Conservation (phyloP, 2,888 invertebrate genomes). For the Cantharis lateralis region DNA sequence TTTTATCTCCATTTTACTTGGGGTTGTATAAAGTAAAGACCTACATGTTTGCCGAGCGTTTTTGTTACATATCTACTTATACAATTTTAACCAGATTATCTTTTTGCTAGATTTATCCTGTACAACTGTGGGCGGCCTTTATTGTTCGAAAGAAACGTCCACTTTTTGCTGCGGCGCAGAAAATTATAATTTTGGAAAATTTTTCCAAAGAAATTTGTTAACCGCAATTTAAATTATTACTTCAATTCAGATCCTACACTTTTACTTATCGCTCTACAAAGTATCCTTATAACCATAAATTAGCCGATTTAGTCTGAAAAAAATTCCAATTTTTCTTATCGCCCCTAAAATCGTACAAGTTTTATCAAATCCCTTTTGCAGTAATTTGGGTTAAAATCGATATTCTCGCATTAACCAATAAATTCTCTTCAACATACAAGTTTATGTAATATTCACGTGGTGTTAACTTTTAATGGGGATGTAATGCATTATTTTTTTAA, state of each 20-base stretch:
- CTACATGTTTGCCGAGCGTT: constrained; percentile 44
- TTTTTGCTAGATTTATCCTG: constrained; percentile 22
- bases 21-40: constrained; percentile 37
- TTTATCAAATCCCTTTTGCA: not conserved
- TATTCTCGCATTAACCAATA: not conserved
- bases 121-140: not conserved
- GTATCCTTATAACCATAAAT: not conserved
- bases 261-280: not conserved
- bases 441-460: not conserved
- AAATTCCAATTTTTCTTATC: not conserved
- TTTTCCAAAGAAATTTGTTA: not conserved
- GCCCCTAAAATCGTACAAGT: not conserved
- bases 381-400: not conserved
- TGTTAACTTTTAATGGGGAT: not conserved
- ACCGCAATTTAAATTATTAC: not conserved
- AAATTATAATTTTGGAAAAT: not conserved
- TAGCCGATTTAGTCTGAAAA: not conserved
- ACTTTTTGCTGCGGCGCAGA: not conserved
- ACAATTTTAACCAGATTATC: constrained; percentile 44
- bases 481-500: not conserved
- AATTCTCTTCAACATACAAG: not conserved
- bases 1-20: constrained; percentile 40
- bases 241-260: not conserved
- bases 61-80: constrained; percentile 39
- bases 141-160: not conserved